Evolutionary conservation across 2,888 invertebrate genomes (phyloP), one percentile per base, ranked within the genome.

Genomic region (Furcula furcula): DNA sequence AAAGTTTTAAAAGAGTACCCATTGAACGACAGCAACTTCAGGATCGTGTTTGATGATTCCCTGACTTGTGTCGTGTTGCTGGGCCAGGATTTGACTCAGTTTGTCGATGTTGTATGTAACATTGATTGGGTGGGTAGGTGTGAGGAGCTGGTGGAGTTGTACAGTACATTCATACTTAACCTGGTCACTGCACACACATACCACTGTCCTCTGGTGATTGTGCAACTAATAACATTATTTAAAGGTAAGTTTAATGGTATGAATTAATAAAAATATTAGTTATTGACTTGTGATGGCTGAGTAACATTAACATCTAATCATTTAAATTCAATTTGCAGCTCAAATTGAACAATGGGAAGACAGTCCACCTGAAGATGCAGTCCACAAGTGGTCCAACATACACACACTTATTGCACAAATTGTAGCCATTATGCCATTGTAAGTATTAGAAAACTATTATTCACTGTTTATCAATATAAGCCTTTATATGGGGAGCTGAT

Each of bases 261-360:
- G 12, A 4, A 7, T 23, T n/a, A 21, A 5, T 6, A 3, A 21
- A 10, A 10, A n/a, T 12, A 11, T 11, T 11, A 1, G 6, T 20
- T n/a, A n/a, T 20, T 20, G n/a, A n/a, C 20, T 20, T 20, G 21
- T 21, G 21, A n/a, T 21, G 21, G 5, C 4, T 21, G 16, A 16
- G 4, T 16, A 10, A 10, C 10, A 21, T 21, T 21, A n/a, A n/a
- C n/a, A 1, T 2, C 4, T 7, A 25, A 15, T 19, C 5, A 13
- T 9, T 35, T 23, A 7, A 13, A 31, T 18, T 13, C 28, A 29
- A 31, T 46, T 75, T 69, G 61, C 72, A 65, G 91, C 76, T 30
- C 85, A 86, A 34, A 71, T 71, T 12, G 89, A 90, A 26, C 94
- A 94, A 90, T 80, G 89, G 64, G 87, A 91, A 54, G 91, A 92